Evolutionary conservation across 2,888 invertebrate genomes (phyloP), one percentile per base, ranked within the genome.

Genomic region (Metallyticus violacea): DNA sequence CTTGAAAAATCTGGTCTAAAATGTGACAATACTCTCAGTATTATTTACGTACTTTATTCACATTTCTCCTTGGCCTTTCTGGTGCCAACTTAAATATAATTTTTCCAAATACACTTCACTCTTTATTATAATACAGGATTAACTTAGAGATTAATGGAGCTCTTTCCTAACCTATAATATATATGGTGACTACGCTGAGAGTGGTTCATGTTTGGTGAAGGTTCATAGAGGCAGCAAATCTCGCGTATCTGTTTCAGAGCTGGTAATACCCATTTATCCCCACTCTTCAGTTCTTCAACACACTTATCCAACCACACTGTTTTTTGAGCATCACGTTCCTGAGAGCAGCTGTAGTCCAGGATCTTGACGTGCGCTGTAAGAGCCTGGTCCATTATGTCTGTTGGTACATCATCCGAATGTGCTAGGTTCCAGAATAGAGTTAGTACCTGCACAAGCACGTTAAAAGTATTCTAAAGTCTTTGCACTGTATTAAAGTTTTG

Each of bases 301-400:
- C 99, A 98, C 92, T 97, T 97, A 91, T 98, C 97, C 88, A 99
- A 93, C 99, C 99, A 99, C 88, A 97, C 95, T 22, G 97, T 97
- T 92, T 99, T 99, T 92, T 99, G 99, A 15, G 97, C 96, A 92
- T 99, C 99, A 89, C 99, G 94, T 91, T 99, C 98, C 93, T 98
- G 98, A 86, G 98, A 98, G 93, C 99, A 99, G 91, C 98, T 98
- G 91, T 98, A 99, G 93, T 99, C 99, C 88, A 99, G 93, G 91
- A 99, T 99, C 94, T 99, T 99, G 22, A 99, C 97, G 91, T 99
- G 98, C 88, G 99, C 98, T 76, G 96, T 95, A 89, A 99, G 93
- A 1, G 99, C 99, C 91, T 99, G 98, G 92, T 99, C 99, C 95
- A 99, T 97, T 88, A 99, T 99, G 92, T 99, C 99, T 2, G 98